Evolutionary conservation across 2,888 invertebrate genomes (phyloP).

Genomic region (Neoascia interrupta): DNA sequence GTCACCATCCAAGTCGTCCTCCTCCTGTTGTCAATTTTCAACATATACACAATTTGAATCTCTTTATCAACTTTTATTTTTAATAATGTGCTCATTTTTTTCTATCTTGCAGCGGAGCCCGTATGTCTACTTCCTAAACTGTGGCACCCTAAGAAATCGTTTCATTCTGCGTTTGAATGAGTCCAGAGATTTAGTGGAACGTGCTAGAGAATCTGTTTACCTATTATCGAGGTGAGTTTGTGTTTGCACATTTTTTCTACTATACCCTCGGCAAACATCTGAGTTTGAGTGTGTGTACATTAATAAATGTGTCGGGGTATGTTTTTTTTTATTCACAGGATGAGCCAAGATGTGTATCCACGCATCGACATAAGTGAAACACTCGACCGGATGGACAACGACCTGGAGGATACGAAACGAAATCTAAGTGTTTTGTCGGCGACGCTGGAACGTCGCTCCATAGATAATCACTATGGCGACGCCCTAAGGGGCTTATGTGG

Average conservation of each 20-base stretch:
- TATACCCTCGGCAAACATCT: no score
- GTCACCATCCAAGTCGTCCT: no score
- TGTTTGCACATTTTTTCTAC: slow-evolving; percentile 2
- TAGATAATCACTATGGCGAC: slow-evolving; percentile 90
- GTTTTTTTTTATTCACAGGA: slow-evolving; percentile 72
- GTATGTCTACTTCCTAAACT: slow-evolving; percentile 79
- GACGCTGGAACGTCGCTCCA: slow-evolving; percentile 89
- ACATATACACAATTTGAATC: neutral
- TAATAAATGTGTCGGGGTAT: slow-evolving; percentile 1
- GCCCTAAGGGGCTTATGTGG: slow-evolving; percentile 91
- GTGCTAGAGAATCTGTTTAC: slow-evolving; percentile 78
- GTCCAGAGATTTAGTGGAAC: slow-evolving; percentile 79
- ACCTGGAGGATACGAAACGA: slow-evolving; percentile 78
- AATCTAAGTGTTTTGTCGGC: slow-evolving; percentile 81
- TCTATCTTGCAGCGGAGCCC: slow-evolving; percentile 76
- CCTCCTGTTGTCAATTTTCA: no score
- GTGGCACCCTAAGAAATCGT: slow-evolving; percentile 79
- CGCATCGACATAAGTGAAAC: slow-evolving; percentile 77
- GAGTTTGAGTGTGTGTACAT: no score
- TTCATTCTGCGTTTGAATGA: slow-evolving; percentile 79
- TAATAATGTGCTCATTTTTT: slow-evolving; percentile 14
- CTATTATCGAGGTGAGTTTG: slow-evolving; percentile 77
- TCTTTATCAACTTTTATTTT: slow-evolving; percentile 11
- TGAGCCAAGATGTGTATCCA: slow-evolving; percentile 79
- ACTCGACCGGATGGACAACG: slow-evolving; percentile 77